phyloP scores from a whole-genome alignment of 1,140 invertebrate genomes.

The Choristoneura fumiferana region DNA sequence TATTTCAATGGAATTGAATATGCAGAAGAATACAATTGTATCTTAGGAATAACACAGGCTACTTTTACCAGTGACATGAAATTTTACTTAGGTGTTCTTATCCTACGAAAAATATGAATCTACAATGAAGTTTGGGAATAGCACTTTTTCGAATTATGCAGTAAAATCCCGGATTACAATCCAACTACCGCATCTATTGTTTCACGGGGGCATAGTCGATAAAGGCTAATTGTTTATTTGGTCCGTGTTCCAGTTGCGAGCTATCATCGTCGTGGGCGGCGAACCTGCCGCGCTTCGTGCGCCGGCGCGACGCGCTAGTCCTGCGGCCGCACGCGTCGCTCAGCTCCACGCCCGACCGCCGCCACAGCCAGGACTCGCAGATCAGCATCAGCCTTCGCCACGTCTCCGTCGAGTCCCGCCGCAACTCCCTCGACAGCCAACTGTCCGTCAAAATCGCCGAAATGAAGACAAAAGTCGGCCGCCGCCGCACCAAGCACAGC shows the following conservation, averaged over 20 bases:
- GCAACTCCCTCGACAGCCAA: slow-evolving; percentile 92
- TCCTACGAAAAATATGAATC: too few species aligned
- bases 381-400: slow-evolving; percentile 88
- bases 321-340: slow-evolving; percentile 81
- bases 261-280: slow-evolving; percentile 90
- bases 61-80: too few species aligned
- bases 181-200: too few species aligned
- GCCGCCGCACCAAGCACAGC: slow-evolving; percentile 69
- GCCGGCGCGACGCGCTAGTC: slow-evolving; percentile 86
- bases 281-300: slow-evolving; percentile 91
- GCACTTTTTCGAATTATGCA: too few species aligned
- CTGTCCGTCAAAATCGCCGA: slow-evolving; percentile 90
- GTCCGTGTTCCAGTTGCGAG: slow-evolving; percentile 49
- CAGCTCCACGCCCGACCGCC: slow-evolving; percentile 71
- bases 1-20: too few species aligned
- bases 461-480: slow-evolving; percentile 85
- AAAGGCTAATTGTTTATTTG: neutral
- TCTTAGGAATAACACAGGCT: too few species aligned
- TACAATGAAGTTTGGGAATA: too few species aligned
- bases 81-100: too few species aligned
- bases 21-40: too few species aligned
- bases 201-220: too few species aligned
- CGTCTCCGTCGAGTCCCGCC: slow-evolving; percentile 88
- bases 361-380: slow-evolving; percentile 85
- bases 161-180: too few species aligned